Evolutionary conservation across 2,888 invertebrate species (phyloP).

Genomic region (Drosophila formosana): DNA sequence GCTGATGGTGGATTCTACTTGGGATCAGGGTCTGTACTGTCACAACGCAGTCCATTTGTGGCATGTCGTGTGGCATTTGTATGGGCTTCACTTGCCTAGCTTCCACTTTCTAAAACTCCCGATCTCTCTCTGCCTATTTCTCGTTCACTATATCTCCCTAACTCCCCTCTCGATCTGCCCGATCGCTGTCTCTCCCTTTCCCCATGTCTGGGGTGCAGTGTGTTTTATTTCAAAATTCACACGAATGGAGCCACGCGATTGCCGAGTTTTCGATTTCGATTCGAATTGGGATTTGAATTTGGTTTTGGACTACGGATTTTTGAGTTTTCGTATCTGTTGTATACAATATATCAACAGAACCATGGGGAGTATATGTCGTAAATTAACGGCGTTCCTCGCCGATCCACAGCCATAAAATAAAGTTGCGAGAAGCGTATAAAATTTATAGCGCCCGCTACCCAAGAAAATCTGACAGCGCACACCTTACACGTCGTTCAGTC

Average conservation of each 20-base stretch:
- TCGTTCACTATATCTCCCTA: not conserved
- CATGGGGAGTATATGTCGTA: constrained; percentile 80
- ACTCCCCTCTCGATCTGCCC: not conserved
- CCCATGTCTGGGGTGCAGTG: constrained; percentile 48
- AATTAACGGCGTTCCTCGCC: constrained; percentile 75
- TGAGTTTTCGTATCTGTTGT: constrained; percentile 38
- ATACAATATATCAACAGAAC: constrained; percentile 59
- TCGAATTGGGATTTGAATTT: constrained; percentile 1
- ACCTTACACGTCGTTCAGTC: constrained; percentile 53
- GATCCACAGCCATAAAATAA: constrained; percentile 68
- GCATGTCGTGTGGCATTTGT: constrained; percentile 56
- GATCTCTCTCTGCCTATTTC: not conserved
- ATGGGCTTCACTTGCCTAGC: constrained; percentile 23
- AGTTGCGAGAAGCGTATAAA: constrained; percentile 79
- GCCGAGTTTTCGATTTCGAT: constrained; percentile 15
- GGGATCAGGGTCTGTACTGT: constrained; percentile 35
- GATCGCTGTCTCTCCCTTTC: not conserved
- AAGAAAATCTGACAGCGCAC: constrained; percentile 76
- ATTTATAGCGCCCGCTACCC: constrained; percentile 70
- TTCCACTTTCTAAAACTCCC: constrained; percentile 18
- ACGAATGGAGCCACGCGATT: constrained; percentile 60
- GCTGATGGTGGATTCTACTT: constrained; percentile 17
- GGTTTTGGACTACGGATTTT: constrained; percentile 16
- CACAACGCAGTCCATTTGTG: constrained; percentile 73
- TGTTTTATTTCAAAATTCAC: constrained; percentile 77